Base-by-base conservation (phyloP, 1,140 invertebrate genomes). In the Papilio polytes region DNA sequence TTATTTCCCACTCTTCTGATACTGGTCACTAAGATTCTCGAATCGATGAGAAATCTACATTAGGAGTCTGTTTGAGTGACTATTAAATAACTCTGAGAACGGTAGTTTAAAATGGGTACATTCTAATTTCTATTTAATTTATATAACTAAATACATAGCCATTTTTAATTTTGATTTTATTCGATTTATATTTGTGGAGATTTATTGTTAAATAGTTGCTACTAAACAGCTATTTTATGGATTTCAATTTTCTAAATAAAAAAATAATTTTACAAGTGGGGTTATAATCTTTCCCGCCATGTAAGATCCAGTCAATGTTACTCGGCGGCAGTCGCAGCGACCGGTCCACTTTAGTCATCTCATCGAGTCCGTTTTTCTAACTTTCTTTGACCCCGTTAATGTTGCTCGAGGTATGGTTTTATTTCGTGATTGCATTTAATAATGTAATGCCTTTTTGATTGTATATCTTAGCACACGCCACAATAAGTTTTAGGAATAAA, bases 371-470 rank as follows among this genome's bases (percentile, higher is more conserved):
- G 86, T 91, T 92, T 91, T 90, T 89, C 89, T 88, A 92, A 92
- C 92, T 93, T 93, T 93, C 92, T 93, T 92, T 87, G 91, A 90
- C 92, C 92, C 85, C 89, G 87, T 88, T 93, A 85, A 82, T 80
- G 78, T 46, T 78, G 77, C 78, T 73, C 70, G 74, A 72, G 85
- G 84, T 85, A 79, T 51, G 51, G 77, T 80, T 87, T 84, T 41
- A 41, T 87, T 87, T 82, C 63, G 83, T 87, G 78, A 84, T 85
- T 80, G 80, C 82, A 80, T 82, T 86, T 81, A 78, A 74, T 79
- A 83, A 79, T 76, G 56, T 80, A 46, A 82, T 56, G 51, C 36
- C 10, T 63, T 78, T 80, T 78, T 74, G 74, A 78, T 82, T 51
- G 46, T 48, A 80, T 53, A 51, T 78, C 51, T 74, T 18, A 15